Evolutionary conservation across 30 jellyfish, hydroid and myxozoan genomes (phyloP), one percentile per base, ranked within the genome.

Genomic region (Phacellophora camtschatica): DNA sequence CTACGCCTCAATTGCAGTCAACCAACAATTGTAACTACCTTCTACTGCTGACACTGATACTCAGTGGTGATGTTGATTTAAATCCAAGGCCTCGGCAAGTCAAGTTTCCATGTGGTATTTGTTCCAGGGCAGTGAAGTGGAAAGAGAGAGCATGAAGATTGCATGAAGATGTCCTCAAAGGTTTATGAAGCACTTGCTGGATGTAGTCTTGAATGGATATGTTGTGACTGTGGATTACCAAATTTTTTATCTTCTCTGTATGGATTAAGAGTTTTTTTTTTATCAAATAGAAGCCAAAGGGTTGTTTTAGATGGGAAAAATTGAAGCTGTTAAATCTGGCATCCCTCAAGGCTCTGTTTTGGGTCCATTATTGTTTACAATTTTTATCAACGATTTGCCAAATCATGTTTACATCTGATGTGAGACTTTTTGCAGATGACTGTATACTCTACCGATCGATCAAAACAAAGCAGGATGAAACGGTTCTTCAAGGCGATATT

Each of bases 321-420:
- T 8, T 30, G 3, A 19, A 25, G 34, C 34, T 13, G 77, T 53
- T 54, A 31, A 61, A 30, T 51, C 86, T 50, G 74, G 74, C 55
- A 63, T 72, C 86, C 62, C 64, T 27, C 86, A 72, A 72, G 86
- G 86, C 42, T 72, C 74, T 34, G 64, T 72, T 28, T 35, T 50
- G 46, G 86, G 86, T 42, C 74, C 86, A n/a, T 30, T 41, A 3
- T 62, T 34, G 39, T 66, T 66, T 66, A 34, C 80, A 13, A 39
- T 66, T 39, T 72, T 28, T 31, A 72, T 48, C 63, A 54, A 72
- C 1, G 74, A 72, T 31, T 34, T 72, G 74, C 86, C 74, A 33
- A 72, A 59, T 59, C 74, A 59, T 59, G 74, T 59, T n/a, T 1
- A 29, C 54, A 59, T 59, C 48, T 59, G 48, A 59, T 59, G 74